Evolutionary conservation across 1,140 invertebrate species (phyloP).

Genomic region (Bombus soroeensis): DNA sequence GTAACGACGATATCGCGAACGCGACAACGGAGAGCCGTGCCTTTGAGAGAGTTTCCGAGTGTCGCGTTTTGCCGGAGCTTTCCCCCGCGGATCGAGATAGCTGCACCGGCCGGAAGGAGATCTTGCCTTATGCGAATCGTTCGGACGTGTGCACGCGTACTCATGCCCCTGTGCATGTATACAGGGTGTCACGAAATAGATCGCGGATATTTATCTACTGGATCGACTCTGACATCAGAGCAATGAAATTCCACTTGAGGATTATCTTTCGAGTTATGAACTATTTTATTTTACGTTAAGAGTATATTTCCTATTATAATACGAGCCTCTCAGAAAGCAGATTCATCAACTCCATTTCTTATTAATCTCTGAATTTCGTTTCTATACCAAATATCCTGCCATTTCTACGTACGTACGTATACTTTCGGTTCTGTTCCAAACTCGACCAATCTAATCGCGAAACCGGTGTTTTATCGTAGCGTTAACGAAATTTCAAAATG

Average conservation of each 20-base stretch:
- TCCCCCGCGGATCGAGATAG: conserved; percentile 62
- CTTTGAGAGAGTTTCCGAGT: background rate
- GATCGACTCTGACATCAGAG: background rate
- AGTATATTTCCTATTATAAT: no score
- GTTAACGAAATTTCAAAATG: background rate
- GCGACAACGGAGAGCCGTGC: conserved; percentile 9
- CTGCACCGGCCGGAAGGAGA: conserved; percentile 69
- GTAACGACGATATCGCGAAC: conserved; percentile 38
- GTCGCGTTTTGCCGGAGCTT: conserved; percentile 54
- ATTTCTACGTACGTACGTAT: no score
- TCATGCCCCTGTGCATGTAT: background rate
- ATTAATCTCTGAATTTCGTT: no score
- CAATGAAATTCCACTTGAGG: background rate
- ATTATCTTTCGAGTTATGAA: background rate
- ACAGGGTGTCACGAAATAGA: background rate
- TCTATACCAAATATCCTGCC: no score
- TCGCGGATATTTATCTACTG: background rate
- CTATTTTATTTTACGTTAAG: no score
- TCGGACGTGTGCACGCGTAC: conserved; percentile 24
- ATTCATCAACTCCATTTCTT: no score
- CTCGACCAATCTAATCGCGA: no score
- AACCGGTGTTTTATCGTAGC: no score
- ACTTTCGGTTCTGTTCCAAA: no score
- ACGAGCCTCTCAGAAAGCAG: fast-evolving
- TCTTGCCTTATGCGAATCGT: conserved; percentile 58